These are phyloP conservation scores for Lepidostoma basale DNA, from an alignment of 1,140 invertebrate species.

Conservation along the genomic window DNA sequence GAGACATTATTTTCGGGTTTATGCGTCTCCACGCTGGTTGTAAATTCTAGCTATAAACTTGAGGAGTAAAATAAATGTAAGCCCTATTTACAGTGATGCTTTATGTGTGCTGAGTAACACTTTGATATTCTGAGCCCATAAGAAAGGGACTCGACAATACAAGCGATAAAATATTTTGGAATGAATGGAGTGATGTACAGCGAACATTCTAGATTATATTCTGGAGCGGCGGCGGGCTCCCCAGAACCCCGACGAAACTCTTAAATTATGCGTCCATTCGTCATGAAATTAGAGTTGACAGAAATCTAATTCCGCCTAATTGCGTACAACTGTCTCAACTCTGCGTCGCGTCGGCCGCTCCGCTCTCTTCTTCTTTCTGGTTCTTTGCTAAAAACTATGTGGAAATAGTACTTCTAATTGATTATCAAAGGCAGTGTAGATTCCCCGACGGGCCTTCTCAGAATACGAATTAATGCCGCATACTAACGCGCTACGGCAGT, in stretches of 20 bases:
- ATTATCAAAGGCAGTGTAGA: too few species aligned
- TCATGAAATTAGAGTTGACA: constrained; percentile 9
- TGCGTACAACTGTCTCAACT: background rate
- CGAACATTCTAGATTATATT: constrained; percentile 14
- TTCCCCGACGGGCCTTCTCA: too few species aligned
- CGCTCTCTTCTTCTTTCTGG: too few species aligned
- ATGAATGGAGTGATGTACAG: constrained; percentile 13
- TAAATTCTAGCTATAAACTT: constrained; percentile 27
- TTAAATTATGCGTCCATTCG: constrained; percentile 4
- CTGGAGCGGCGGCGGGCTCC: background rate
- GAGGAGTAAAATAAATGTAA: constrained; percentile 27
- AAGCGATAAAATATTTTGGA: constrained; percentile 21
- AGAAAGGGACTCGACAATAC: constrained; percentile 19
- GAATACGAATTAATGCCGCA: too few species aligned
- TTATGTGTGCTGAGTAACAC: constrained; percentile 22
- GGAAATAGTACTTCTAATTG: too few species aligned
- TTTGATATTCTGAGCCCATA: constrained; percentile 21
- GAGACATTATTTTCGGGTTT: constrained; percentile 28
- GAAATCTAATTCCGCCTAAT: background rate
- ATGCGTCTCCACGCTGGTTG: constrained; percentile 21
- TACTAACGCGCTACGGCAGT: too few species aligned
- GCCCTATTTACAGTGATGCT: constrained; percentile 25
- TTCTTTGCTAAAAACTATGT: too few species aligned
- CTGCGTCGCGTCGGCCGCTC: too few species aligned
- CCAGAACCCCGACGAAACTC: background rate